Conservation (phyloP, 2,797 vertebrate genomes). For the Ptychadena robeensis region DNA sequence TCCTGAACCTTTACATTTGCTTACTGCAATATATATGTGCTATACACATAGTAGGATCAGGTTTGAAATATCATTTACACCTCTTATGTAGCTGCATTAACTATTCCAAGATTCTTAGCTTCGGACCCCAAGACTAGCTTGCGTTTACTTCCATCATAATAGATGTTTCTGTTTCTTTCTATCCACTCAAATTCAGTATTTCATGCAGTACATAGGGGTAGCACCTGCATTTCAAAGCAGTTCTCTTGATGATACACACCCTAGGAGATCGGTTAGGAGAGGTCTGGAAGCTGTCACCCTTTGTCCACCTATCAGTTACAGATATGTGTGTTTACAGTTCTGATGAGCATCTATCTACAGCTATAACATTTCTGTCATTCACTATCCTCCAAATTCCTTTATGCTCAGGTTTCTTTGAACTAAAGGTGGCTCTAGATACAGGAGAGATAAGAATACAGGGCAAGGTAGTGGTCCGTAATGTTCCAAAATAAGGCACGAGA, state of each 20-base stretch:
- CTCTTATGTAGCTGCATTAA: too few species aligned
- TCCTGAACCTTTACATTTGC: too few species aligned
- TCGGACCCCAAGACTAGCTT: too few species aligned
- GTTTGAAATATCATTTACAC: too few species aligned
- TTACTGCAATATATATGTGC: too few species aligned
- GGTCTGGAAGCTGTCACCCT: not conserved
- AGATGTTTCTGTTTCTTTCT: not conserved
- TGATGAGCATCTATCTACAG: too few species aligned
- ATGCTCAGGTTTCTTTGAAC: slow-evolving; percentile 18
- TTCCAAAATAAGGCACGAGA: not conserved
- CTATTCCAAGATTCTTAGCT: too few species aligned
- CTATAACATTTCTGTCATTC: slow-evolving; percentile 8
- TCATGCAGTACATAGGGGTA: slow-evolving; percentile 12
- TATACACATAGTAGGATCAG: too few species aligned
- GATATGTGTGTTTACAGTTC: not conserved
- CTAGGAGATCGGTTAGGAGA: not conserved
- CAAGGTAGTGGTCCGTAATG: too few species aligned
- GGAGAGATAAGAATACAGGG: not conserved
- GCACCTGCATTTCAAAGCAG: slow-evolving; percentile 7
- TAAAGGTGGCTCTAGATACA: not conserved
- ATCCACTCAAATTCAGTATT: not conserved
- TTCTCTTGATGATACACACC: not conserved
- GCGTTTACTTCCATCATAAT: too few species aligned
- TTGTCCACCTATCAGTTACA: not conserved
- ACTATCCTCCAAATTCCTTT: slow-evolving; percentile 1